These are phyloP conservation scores for Tringa solitaria DNA, from an alignment of 2,113 vertebrate genomes.

Conservation along the genomic window DNA sequence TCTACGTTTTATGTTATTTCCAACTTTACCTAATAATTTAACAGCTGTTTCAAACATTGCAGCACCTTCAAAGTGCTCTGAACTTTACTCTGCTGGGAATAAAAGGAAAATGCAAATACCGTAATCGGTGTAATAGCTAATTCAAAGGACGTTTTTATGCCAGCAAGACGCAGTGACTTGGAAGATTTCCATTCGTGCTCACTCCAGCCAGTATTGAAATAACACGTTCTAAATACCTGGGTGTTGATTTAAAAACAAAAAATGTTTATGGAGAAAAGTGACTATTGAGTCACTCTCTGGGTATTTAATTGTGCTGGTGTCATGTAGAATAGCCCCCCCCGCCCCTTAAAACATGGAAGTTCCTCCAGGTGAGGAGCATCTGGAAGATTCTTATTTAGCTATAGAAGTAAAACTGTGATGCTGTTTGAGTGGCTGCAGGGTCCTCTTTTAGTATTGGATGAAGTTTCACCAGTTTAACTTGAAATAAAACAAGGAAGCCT, in stretches of 20 bases:
- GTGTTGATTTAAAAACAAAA: background rate
- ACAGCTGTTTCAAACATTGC: background rate
- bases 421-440: background rate
- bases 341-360: background rate
- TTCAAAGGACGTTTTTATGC: background rate
- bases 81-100: conserved; percentile 24
- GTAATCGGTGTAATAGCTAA: background rate
- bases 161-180: background rate
- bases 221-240: background rate
- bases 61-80: background rate
- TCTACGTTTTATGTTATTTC: background rate
- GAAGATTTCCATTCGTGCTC: background rate
- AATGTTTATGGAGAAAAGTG: background rate
- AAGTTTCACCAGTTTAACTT: background rate
- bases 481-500: background rate
- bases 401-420: rapidly evolving
- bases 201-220: background rate
- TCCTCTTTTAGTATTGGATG: background rate
- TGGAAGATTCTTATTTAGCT: background rate
- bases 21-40: background rate
- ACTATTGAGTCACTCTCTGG: background rate
- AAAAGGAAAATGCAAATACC: background rate
- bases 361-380: background rate
- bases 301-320: background rate
- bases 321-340: background rate